Evolutionary conservation across 2,113 vertebrate genomes (phyloP).

Genomic region (Plecturocebus donacophilus): DNA sequence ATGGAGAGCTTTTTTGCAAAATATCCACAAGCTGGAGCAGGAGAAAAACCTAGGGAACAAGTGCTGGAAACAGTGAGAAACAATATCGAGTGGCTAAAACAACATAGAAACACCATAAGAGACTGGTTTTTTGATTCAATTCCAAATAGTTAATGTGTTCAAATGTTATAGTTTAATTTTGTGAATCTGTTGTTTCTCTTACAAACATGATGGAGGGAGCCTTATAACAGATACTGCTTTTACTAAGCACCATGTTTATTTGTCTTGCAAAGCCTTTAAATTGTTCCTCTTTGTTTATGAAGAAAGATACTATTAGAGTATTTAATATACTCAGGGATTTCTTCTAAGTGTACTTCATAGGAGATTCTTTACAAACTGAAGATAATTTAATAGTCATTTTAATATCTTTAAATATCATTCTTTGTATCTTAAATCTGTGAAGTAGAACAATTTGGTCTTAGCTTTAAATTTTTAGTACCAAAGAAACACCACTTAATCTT

Average conservation of each 20-base stretch:
- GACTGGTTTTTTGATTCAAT: conserved; percentile 82
- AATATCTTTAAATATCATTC: conserved; percentile 71
- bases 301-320: conserved; percentile 64
- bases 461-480: conserved; percentile 75
- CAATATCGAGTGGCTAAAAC: conserved; percentile 93
- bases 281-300: conserved; percentile 68
- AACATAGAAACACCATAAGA: conserved; percentile 86
- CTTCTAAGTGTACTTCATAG: conserved; percentile 72
- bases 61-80: conserved; percentile 92
- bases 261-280: conserved; percentile 59
- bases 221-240: background rate
- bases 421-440: conserved; percentile 78
- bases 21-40: conserved; percentile 93
- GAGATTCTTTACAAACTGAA: conserved; percentile 74
- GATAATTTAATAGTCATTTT: conserved; percentile 71
- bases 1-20: conserved; percentile 94
- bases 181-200: conserved; percentile 46
- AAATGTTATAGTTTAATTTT: conserved; percentile 15
- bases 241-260: conserved; percentile 47
- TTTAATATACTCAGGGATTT: conserved; percentile 82
- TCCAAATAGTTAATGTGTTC: background rate
- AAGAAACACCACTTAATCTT: conserved; percentile 81
- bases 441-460: conserved; percentile 69
- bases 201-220: background rate
- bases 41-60: conserved; percentile 89